Conservation (phyloP, 2,797 vertebrate species). For the Xiphorhynchus erythropygius region DNA sequence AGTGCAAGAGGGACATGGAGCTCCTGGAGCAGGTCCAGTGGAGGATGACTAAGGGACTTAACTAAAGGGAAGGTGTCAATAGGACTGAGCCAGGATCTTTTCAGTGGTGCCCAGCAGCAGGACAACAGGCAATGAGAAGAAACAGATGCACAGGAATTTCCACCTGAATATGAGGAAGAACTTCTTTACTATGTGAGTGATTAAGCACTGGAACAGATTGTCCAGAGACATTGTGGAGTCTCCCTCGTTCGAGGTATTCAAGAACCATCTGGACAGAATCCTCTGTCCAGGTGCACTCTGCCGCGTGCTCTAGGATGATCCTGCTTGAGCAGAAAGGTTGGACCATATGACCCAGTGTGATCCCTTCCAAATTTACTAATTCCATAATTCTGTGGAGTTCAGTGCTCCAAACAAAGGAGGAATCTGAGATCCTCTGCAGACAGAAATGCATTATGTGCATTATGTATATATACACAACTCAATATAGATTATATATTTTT, state of each 20-base stretch:
- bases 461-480: too few species aligned
- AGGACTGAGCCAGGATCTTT: too few species aligned
- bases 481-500: neutral
- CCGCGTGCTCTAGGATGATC: fast-evolving
- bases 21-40: neutral
- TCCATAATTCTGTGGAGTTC: neutral
- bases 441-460: neutral
- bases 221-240: neutral
- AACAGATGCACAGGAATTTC: neutral
- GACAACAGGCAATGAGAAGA: neutral
- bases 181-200: neutral
- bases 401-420: neutral
- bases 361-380: neutral
- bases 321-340: neutral
- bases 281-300: neutral
- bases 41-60: neutral
- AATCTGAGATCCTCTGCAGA: neutral
- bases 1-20: neutral
- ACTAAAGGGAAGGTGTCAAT: neutral
- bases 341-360: neutral
- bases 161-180: neutral
- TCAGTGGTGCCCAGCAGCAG: neutral
- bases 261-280: neutral
- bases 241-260: neutral
- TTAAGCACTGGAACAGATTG: neutral